Percentiles rank a stretch among this genome's conserved stretches.
Evolutionary conservation across 2,113 vertebrate genomes (phyloP).

Genomic region (Odocoileus hemionus): DNA sequence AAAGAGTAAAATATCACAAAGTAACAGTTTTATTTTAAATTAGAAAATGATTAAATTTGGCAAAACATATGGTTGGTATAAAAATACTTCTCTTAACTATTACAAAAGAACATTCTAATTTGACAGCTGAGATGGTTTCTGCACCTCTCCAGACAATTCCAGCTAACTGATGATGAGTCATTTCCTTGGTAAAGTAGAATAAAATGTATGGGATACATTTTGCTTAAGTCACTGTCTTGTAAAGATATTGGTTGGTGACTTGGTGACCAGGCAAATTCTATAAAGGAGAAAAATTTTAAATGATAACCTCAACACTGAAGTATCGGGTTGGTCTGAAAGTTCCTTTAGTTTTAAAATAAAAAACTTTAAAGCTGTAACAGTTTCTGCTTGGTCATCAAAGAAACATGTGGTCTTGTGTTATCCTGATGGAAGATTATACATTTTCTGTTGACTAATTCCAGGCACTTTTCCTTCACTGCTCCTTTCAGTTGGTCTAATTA

Average conservation of each 20-base stretch:
- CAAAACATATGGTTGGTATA: neutral
- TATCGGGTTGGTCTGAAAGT: neutral
- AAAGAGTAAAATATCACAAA: constrained; percentile 30
- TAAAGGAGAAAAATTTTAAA: neutral
- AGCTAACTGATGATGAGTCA: constrained; percentile 3
- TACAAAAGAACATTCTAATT: neutral
- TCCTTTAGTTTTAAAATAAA: neutral
- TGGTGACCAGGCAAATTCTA: neutral
- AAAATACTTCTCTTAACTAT: constrained; percentile 30
- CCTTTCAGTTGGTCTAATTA: neutral
- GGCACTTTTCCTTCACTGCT: neutral
- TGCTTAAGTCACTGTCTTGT: neutral
- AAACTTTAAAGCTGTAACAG: neutral
- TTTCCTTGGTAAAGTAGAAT: constrained; percentile 16
- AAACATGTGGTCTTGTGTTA: neutral
- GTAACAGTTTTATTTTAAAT: constrained; percentile 29
- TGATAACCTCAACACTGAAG: neutral
- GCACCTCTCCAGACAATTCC: neutral
- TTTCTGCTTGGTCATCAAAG: neutral
- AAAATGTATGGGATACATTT: constrained; percentile 27
- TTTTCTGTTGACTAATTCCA: neutral
- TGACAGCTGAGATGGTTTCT: neutral
- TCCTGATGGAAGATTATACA: neutral
- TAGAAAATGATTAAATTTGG: constrained; percentile 29
- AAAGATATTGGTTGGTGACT: neutral